Evolutionary conservation across 2,888 invertebrate species (phyloP).

Genomic region (Alsophila aescularia): DNA sequence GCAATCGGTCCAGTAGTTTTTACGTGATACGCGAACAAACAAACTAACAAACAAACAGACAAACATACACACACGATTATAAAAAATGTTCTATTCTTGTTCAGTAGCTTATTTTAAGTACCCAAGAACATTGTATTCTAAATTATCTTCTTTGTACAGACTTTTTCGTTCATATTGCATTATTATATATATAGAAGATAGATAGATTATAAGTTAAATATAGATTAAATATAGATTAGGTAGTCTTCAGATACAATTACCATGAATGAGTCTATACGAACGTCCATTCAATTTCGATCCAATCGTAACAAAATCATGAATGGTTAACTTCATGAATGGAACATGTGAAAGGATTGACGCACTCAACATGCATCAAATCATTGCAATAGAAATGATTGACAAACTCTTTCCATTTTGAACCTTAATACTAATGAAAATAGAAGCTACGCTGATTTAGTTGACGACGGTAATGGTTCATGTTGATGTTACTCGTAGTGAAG

Average conservation of each 20-base stretch:
- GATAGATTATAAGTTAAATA: too few relatives aligned
- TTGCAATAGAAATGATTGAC: constrained; percentile 46
- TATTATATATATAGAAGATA: too few relatives aligned
- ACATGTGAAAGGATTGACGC: constrained; percentile 64
- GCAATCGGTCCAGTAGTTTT: too few relatives aligned
- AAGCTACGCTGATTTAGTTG: constrained; percentile 9
- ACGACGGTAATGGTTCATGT: constrained; percentile 12
- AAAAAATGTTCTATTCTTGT: too few relatives aligned
- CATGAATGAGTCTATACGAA: constrained; percentile 46
- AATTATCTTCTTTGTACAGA: too few relatives aligned
- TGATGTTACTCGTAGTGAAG: constrained; percentile 6
- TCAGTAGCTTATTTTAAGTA: too few relatives aligned
- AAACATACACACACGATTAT: too few relatives aligned
- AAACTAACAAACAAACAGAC: too few relatives aligned
- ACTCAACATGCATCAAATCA: constrained; percentile 45
- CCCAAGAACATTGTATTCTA: too few relatives aligned
- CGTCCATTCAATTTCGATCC: constrained; percentile 39
- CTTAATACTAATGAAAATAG: constrained; percentile 22
- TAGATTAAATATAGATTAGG: not conserved
- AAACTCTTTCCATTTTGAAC: constrained; percentile 28
- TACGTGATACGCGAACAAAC: too few relatives aligned
- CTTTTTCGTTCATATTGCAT: too few relatives aligned
- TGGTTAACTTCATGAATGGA: constrained; percentile 68
- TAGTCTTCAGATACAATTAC: constrained; percentile 28
- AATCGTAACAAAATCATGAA: constrained; percentile 61